These are phyloP conservation scores for Mythimna vitellina DNA, from an alignment of 2,888 invertebrate genomes.

Conservation along the genomic window DNA sequence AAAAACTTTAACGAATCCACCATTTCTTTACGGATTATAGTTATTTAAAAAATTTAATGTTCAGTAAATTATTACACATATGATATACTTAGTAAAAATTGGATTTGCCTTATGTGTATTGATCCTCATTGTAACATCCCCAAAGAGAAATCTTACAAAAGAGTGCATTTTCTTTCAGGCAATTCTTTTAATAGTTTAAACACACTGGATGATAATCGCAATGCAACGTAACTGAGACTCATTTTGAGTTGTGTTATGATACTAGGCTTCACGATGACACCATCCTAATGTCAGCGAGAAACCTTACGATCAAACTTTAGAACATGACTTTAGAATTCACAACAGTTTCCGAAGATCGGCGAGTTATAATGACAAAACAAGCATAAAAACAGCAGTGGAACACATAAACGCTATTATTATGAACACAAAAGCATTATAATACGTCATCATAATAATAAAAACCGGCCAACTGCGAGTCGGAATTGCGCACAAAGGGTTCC, in stretches of 20 bases:
- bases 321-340: conserved; percentile 17
- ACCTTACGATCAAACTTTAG: conserved; percentile 27
- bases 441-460: conserved; percentile 66
- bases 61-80: no score
- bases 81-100: no score
- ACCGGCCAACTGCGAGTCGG: no score
- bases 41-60: no score
- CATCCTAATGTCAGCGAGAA: not conserved
- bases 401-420: conserved; percentile 51
- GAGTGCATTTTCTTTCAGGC: no score
- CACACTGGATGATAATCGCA: not conserved
- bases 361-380: conserved; percentile 29
- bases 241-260: not conserved
- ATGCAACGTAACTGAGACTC: not conserved
- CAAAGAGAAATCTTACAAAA: no score
- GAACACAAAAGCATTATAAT: conserved; percentile 37
- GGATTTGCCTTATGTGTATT: no score
- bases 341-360: conserved; percentile 14
- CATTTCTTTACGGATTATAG: no score
- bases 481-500: no score
- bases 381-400: conserved; percentile 45
- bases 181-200: not conserved
- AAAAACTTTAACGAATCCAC: no score
- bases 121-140: no score
- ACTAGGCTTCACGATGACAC: not conserved